Evolutionary conservation across 1,140 invertebrate species (phyloP), one percentile per base, ranked within the genome.

Genomic region (Augochlora pura): DNA sequence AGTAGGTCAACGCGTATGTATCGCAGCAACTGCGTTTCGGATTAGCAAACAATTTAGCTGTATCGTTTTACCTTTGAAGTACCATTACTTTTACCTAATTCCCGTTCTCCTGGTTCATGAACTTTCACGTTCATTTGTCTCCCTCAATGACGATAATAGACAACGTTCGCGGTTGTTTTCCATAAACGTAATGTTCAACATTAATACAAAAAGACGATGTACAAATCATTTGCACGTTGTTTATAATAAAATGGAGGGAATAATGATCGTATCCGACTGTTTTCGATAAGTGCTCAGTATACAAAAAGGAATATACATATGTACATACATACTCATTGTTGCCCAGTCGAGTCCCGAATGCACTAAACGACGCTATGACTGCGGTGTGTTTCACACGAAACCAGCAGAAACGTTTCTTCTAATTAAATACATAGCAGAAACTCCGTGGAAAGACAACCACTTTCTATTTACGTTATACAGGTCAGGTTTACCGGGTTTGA

Each of bases 41-140:
- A 71, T 63, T 72, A 78, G 60, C 21, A 72, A 78, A 78, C 23
- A 72, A 64, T 72, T 64, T 57, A 72, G 2, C 68, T 32, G 39
- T 23, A 64, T 59, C 39, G 0, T 69, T 69, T 60, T 32, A 42
- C 10, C 25, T 59, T 16, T 6, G 16, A 23, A 38, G 27, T 62
- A 62, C 7, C 14, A 12, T 32, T 62, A 25, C 25, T 67, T 59
- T 14, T 57, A n/a, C 5, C 7, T 21, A 57, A 76, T 5, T 38
- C 54, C 7, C 16, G 25, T 66, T 66, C 10, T 16, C n/a, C 18
- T 2, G 21, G n/a, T 46, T 46, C 52, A 23, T 57, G 16, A 46
- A 39, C n/a, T 71, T 71, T 25, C n/a, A 42, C n/a, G 4, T 16
- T 39, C 8, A 9, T 67, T 27, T 16, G n/a, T 39, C 42, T 3